Conservation (phyloP, 2,888 invertebrate genomes). For the Eumerus sabulonum region DNA sequence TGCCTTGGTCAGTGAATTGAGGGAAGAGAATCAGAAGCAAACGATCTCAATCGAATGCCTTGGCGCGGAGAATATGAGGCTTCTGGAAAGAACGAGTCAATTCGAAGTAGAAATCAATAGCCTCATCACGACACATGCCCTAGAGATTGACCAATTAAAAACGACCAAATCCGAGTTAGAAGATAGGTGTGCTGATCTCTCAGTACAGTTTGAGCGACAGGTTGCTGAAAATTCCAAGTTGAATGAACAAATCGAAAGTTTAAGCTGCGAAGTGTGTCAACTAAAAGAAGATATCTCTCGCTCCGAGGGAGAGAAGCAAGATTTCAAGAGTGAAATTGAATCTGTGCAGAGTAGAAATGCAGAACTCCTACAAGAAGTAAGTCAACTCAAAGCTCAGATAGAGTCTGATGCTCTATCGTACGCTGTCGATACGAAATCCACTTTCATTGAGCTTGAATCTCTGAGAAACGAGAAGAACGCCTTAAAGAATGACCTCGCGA, state of each 20-base stretch:
- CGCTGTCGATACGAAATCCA: constrained; percentile 74
- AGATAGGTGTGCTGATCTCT: constrained; percentile 60
- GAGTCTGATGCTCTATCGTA: constrained; percentile 76
- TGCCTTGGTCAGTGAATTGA: constrained; percentile 73
- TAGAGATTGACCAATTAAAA: constrained; percentile 71
- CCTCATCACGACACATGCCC: constrained; percentile 72
- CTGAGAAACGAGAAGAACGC: constrained; percentile 76
- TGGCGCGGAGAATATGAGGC: constrained; percentile 70
- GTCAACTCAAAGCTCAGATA: constrained; percentile 74
- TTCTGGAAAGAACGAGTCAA: constrained; percentile 70
- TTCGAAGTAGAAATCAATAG: constrained; percentile 72
- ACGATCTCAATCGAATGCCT: constrained; percentile 74
- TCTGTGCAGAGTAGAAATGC: constrained; percentile 74
- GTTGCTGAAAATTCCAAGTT: constrained; percentile 63
- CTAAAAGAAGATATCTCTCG: constrained; percentile 71
- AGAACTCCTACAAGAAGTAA: constrained; percentile 72
- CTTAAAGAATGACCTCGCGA: constrained; percentile 75
- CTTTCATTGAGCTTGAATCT: constrained; percentile 75
- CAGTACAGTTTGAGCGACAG: constrained; percentile 70
- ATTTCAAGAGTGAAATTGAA: constrained; percentile 73
- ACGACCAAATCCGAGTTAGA: constrained; percentile 61
- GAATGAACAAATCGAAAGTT: constrained; percentile 63
- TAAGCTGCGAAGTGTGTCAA: constrained; percentile 72
- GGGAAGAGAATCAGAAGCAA: constrained; percentile 72
- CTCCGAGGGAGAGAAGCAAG: constrained; percentile 71